These are phyloP conservation scores for Pelosia muscerda DNA, from an alignment of 2,888 invertebrate species.

Conservation along the genomic window DNA sequence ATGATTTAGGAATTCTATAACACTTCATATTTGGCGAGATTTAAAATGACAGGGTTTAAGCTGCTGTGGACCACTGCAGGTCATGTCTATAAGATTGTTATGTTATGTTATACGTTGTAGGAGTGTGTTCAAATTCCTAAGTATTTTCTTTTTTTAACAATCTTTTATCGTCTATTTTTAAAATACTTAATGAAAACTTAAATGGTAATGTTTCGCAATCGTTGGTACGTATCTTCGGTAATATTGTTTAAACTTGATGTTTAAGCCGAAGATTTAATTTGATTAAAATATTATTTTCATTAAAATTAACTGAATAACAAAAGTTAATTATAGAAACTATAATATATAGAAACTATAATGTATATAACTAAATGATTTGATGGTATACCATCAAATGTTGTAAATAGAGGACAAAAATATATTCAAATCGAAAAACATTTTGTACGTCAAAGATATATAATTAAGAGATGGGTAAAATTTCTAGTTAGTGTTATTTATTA, in stretches of 20 bases:
- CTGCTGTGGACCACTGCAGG: not conserved
- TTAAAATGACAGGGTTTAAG: constrained; percentile 1
- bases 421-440: not conserved
- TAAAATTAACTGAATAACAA: not conserved
- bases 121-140: not conserved
- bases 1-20: not conserved
- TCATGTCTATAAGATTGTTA: not conserved
- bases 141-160: not conserved
- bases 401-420: not conserved
- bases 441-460: constrained; percentile 19
- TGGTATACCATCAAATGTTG: too few species aligned
- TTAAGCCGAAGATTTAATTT: not conserved
- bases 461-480: constrained; percentile 27
- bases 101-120: not conserved
- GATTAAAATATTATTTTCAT: not conserved
- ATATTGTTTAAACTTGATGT: not conserved
- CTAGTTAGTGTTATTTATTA: constrained; percentile 30
- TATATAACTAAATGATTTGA: too few species aligned
- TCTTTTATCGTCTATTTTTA: too few species aligned
- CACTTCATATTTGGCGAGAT: not conserved
- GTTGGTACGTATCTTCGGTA: not conserved
- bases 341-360: too few species aligned
- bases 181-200: too few species aligned
- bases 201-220: too few species aligned
- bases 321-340: too few species aligned